phyloP scores from a whole-genome alignment of 2,113 vertebrate genomes.

The Coreoperca whiteheadi region DNA sequence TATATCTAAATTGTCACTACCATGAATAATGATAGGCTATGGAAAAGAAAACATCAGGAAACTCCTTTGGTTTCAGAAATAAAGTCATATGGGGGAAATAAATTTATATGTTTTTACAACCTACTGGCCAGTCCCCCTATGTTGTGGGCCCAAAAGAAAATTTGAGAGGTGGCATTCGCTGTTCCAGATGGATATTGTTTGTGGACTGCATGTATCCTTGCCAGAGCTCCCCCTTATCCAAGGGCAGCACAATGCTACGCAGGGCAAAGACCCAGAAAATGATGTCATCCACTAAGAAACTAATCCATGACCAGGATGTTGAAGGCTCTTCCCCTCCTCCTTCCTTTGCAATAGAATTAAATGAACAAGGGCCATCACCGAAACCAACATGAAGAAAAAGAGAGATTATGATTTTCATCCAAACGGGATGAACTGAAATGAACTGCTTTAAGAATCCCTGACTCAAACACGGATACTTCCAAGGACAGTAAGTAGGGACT shows the following conservation, averaged over 20 bases:
- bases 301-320: slow-evolving; percentile 72
- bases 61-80: slow-evolving; percentile 38
- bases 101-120: slow-evolving; percentile 58
- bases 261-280: slow-evolving; percentile 61
- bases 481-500: slow-evolving; percentile 28
- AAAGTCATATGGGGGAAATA: slow-evolving; percentile 25
- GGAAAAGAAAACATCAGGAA: slow-evolving; percentile 24
- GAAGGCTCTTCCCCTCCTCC: slow-evolving; percentile 51
- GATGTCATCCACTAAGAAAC: slow-evolving; percentile 69
- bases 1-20: slow-evolving; percentile 26
- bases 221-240: slow-evolving; percentile 41
- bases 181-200: slow-evolving; percentile 55
- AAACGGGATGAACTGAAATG: slow-evolving; percentile 46
- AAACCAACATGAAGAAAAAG: slow-evolving; percentile 43
- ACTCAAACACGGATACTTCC: slow-evolving; percentile 41
- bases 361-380: slow-evolving; percentile 35
- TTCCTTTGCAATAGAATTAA: slow-evolving; percentile 50
- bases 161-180: slow-evolving; percentile 54
- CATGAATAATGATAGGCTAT: not conserved
- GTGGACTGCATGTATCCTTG: slow-evolving; percentile 30
- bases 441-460: slow-evolving; percentile 43
- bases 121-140: slow-evolving; percentile 37
- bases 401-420: slow-evolving; percentile 49
- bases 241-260: slow-evolving; percentile 64
- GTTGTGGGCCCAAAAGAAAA: slow-evolving; percentile 51